A percentile compares a stretch with the other conserved stretches of the same genome.
Evolutionary conservation across 2,888 invertebrate genomes (phyloP).

Genomic region (Noctua comes): DNA sequence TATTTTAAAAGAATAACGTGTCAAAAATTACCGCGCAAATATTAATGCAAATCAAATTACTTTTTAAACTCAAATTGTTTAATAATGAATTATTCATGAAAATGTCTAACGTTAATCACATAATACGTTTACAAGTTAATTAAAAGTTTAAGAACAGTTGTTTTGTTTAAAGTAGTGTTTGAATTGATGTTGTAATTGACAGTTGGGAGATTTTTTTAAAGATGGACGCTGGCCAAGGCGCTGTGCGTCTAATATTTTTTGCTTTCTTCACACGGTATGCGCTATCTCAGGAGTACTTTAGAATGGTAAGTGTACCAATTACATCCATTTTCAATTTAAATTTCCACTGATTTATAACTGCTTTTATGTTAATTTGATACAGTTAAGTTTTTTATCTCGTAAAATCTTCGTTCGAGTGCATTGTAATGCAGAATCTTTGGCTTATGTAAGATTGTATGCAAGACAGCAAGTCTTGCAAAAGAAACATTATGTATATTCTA

Average conservation of each 20-base stretch:
- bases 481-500: slow-evolving; percentile 21
- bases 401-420: slow-evolving; percentile 46
- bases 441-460: slow-evolving; percentile 42
- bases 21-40: slow-evolving; percentile 71
- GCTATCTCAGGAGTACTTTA: slow-evolving; percentile 82
- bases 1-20: slow-evolving; percentile 54
- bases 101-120: slow-evolving; percentile 46
- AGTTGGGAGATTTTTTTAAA: slow-evolving; percentile 68
- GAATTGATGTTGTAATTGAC: slow-evolving; percentile 65
- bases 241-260: slow-evolving; percentile 75
- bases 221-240: slow-evolving; percentile 75
- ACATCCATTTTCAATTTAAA: slow-evolving; percentile 48
- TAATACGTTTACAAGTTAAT: slow-evolving; percentile 33
- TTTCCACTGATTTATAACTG: slow-evolving; percentile 32
- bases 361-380: slow-evolving; percentile 52
- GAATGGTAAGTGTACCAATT: slow-evolving; percentile 83
- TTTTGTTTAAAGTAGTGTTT: slow-evolving; percentile 49
- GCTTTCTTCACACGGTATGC: slow-evolving; percentile 86
- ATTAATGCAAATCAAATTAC: slow-evolving; percentile 41
- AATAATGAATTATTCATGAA: slow-evolving; percentile 60
- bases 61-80: slow-evolving; percentile 23
- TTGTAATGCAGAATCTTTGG: slow-evolving; percentile 41
- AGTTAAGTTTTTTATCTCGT: slow-evolving; percentile 20
- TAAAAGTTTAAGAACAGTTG: slow-evolving; percentile 24
- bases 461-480: slow-evolving; percentile 28